Percentiles rank a stretch among this genome's conserved stretches.
These are phyloP conservation scores for Erpobdella octoculata DNA, from an alignment of 2,888 invertebrate genomes.

Conservation along the genomic window DNA sequence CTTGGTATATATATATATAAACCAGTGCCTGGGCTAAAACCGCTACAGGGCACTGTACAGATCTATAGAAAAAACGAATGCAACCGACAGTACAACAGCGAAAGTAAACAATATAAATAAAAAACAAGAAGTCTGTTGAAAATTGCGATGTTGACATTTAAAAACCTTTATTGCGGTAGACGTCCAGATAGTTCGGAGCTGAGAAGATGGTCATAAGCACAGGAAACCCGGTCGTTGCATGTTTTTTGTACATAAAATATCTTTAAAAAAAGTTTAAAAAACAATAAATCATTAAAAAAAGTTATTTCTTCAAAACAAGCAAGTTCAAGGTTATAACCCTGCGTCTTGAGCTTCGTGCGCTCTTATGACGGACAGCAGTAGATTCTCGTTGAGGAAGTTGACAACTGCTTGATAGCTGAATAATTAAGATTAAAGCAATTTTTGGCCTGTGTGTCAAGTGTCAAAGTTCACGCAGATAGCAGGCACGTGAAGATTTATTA, in stretches of 20 bases:
- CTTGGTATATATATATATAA: too few relatives aligned
- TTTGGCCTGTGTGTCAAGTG: neutral
- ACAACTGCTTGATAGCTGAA: constrained; percentile 23
- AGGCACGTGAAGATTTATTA: neutral
- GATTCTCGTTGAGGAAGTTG: constrained; percentile 24
- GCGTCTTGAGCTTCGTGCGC: constrained; percentile 30
- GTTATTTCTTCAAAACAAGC: neutral
- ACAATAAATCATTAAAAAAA: constrained; percentile 66
- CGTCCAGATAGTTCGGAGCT: constrained; percentile 99
- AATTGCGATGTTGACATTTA: too few relatives aligned
- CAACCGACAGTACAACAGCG: neutral
- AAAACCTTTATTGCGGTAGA: constrained; percentile 87
- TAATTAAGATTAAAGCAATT: constrained; percentile 27
- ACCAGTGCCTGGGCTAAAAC: neutral
- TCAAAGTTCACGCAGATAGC: neutral
- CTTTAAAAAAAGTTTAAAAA: constrained; percentile 46
- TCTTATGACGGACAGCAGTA: constrained; percentile 27
- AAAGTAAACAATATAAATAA: neutral
- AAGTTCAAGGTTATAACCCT: constrained; percentile 13
- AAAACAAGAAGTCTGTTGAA: neutral
- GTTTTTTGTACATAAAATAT: constrained; percentile 99
- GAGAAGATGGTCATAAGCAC: constrained; percentile 99
- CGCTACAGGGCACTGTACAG: neutral
- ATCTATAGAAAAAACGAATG: neutral
- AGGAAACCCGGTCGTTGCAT: constrained; percentile 98